Evolutionary conservation across 2,888 invertebrate species (phyloP), one percentile per base, ranked within the genome.

Genomic region (Saturnia pavonia): DNA sequence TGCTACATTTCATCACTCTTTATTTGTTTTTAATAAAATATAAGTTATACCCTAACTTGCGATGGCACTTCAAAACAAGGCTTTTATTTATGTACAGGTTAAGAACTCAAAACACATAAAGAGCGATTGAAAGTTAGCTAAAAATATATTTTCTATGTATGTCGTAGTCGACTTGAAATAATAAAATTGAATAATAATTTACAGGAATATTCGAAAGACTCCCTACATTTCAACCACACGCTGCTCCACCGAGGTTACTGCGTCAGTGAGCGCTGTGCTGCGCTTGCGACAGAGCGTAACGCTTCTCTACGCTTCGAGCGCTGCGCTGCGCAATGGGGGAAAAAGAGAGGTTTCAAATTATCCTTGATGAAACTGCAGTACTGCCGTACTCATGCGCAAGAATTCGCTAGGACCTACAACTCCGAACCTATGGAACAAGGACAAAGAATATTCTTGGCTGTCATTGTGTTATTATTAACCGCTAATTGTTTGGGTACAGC

Each of bases 161-260:
- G n/a, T n/a, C n/a, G n/a, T n/a, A n/a, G n/a, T n/a, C n/a, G n/a
- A n/a, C 43, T 12, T 9, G 1, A 43, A 43, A 9, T 12, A 43
- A 43, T 43, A 7, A 48, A 19, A 16, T 48, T 48, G 6, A 19
- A 48, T n/a, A 48, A 48, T 48, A 16, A 19, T 48, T 27, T 34
- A 72, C 79, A 91, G 91, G 86, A 87, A 71, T 87, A 88, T 73
- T 88, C 90, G 0, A 73, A 75, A 0, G 81, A 85, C 67, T 78
- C 74, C 0, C 77, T 79, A 66, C 78, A 89, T 77, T 91, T 88
- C 81, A 85, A 91, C 78, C 88, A 86, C 72, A 88, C 86, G 19
- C 78, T 81, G 4, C 75, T 91, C 0, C 89, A 91, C 75, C 88
- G 91, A 22, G 91, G 91, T 6, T 88, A 89, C 82, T 91, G 91